phyloP scores from a whole-genome alignment of 1,140 invertebrate genomes.

The Steinernema feltiae region DNA sequence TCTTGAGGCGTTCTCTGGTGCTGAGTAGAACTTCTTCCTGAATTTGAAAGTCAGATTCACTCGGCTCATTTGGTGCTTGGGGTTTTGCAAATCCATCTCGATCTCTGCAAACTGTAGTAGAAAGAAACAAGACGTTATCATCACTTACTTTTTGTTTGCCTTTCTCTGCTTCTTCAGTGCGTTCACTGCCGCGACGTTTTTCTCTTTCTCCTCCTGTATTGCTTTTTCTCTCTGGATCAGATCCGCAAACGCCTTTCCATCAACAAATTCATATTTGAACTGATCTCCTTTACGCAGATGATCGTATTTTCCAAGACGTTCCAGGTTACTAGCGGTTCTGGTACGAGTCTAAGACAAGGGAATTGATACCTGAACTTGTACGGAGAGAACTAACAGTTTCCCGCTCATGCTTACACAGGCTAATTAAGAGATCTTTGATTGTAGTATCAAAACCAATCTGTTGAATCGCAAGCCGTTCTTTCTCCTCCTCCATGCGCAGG shows the following conservation, averaged over 20 bases:
- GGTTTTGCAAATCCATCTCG: neutral
- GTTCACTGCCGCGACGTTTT: slow-evolving; percentile 31
- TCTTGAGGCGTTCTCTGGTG: slow-evolving; percentile 78
- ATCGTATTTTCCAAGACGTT: slow-evolving; percentile 90
- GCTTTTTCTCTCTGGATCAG: slow-evolving; percentile 69
- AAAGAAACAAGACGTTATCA: slow-evolving; percentile 42
- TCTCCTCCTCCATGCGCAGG: neutral
- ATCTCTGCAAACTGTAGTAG: neutral
- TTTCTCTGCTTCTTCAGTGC: slow-evolving; percentile 81
- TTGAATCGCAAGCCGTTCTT: too few relatives aligned
- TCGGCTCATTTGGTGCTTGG: neutral
- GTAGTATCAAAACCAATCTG: neutral
- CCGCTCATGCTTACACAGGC: neutral
- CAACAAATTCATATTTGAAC: slow-evolving; percentile 99
- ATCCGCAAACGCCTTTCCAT: slow-evolving; percentile 97
- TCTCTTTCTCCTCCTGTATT: slow-evolving; percentile 38
- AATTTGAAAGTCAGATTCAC: slow-evolving; percentile 44
- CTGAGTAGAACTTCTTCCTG: slow-evolving; percentile 43
- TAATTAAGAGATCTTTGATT: neutral
- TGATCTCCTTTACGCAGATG: slow-evolving; percentile 94
- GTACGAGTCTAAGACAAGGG: too few relatives aligned
- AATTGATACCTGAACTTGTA: too few relatives aligned
- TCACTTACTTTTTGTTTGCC: slow-evolving; percentile 58
- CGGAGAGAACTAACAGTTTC: neutral
- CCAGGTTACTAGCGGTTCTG: slow-evolving; percentile 25